These are phyloP conservation scores for Cerastoderma edule DNA, from an alignment of 2,888 invertebrate species.

Conservation along the genomic window DNA sequence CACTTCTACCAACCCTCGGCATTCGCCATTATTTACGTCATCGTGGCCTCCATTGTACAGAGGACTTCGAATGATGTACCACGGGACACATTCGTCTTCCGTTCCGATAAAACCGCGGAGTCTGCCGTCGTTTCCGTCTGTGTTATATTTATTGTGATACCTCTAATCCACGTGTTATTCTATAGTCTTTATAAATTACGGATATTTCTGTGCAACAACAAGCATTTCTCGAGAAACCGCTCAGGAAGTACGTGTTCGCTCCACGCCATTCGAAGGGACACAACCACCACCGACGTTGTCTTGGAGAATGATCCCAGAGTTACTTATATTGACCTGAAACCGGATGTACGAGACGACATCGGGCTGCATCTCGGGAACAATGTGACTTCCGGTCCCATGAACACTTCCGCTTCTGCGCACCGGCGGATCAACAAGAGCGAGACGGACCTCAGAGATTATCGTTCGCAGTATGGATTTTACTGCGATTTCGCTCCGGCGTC, in stretches of 20 bases:
- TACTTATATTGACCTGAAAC: slow-evolving; percentile 38
- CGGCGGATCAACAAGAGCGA: slow-evolving; percentile 36
- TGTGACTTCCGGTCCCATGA: neutral
- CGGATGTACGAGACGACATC: slow-evolving; percentile 44
- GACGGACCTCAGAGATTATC: slow-evolving; percentile 39
- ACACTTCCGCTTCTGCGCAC: neutral
- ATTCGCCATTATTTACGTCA: slow-evolving; percentile 27
- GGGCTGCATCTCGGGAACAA: slow-evolving; percentile 17
- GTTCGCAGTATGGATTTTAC: slow-evolving; percentile 39
- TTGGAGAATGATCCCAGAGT: slow-evolving; percentile 25
- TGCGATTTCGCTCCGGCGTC: slow-evolving; percentile 45
- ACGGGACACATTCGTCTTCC: slow-evolving; percentile 8
- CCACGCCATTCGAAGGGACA: slow-evolving; percentile 35
- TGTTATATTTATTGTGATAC: slow-evolving; percentile 24
- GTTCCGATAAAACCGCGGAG: slow-evolving; percentile 23
- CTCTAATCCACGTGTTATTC: slow-evolving; percentile 35
- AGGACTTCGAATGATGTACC: neutral
- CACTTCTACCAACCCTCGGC: slow-evolving; percentile 38
- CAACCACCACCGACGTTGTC: slow-evolving; percentile 48
- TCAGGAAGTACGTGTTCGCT: slow-evolving; percentile 23
- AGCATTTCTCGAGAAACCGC: slow-evolving; percentile 24
- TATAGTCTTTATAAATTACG: slow-evolving; percentile 33
- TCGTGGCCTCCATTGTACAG: neutral
- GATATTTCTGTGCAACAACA: slow-evolving; percentile 28
- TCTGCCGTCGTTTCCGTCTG: slow-evolving; percentile 34